Conservation (phyloP, 2,888 invertebrate genomes). For the Pollenia angustigena region DNA sequence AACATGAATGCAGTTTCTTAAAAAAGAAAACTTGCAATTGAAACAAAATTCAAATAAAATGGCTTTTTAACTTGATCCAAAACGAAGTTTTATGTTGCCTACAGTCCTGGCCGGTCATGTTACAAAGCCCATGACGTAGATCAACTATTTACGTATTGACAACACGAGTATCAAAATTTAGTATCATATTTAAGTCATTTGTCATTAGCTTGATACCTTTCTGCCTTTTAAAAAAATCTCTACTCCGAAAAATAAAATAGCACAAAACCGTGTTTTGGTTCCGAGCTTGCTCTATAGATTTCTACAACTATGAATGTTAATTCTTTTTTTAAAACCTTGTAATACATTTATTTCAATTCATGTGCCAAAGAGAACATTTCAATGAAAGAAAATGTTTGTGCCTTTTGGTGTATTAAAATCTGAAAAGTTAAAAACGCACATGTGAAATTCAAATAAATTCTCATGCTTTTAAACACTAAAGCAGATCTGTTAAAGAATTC, state of each 20-base stretch:
- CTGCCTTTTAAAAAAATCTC: no score
- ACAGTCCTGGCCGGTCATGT: no score
- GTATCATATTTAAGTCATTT: no score
- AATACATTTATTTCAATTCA: constrained; percentile 29
- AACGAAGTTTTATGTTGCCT: not conserved
- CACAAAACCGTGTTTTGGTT: no score
- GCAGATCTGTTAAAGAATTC: not conserved
- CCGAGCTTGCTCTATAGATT: no score
- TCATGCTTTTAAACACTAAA: not conserved
- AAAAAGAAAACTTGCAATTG: not conserved
- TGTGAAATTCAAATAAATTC: not conserved
- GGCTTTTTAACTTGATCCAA: not conserved
- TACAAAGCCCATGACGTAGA: no score
- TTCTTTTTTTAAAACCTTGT: constrained; percentile 12
- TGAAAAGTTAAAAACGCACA: constrained; percentile 5
- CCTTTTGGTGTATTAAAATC: not conserved
- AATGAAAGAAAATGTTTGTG: not conserved
- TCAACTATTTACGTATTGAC: no score
- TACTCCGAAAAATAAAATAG: no score
- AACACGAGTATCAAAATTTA: no score
- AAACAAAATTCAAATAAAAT: not conserved
- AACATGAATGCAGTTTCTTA: not conserved
- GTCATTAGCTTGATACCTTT: no score
- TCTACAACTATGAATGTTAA: no score
- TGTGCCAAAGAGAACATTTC: not conserved